phyloP scores from a whole-genome alignment of 2,888 invertebrate species.

The Azorinus chamasolen region DNA sequence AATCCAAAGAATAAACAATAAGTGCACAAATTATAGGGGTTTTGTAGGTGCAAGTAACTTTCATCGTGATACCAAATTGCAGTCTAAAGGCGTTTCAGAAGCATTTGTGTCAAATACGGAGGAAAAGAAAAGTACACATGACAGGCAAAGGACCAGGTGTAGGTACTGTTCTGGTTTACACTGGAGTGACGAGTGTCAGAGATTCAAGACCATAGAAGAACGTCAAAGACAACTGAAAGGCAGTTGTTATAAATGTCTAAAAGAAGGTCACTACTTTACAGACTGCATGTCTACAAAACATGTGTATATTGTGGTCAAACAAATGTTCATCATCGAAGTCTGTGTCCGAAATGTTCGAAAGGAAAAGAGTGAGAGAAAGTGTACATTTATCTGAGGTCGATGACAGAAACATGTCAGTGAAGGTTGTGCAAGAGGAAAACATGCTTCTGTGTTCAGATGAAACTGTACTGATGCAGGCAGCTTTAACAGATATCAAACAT shows the following conservation, averaged over 20 bases:
- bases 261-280: slow-evolving; percentile 14
- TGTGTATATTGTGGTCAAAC: slow-evolving; percentile 15
- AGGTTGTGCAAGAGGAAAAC: neutral
- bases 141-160: slow-evolving; percentile 4
- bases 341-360: slow-evolving; percentile 24
- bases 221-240: slow-evolving; percentile 4
- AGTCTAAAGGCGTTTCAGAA: neutral
- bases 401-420: neutral
- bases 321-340: slow-evolving; percentile 34
- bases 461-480: slow-evolving; percentile 38
- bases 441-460: slow-evolving; percentile 4
- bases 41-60: no score
- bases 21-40: no score
- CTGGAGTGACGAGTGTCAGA: slow-evolving; percentile 17
- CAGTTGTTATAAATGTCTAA: slow-evolving; percentile 7
- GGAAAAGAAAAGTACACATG: slow-evolving; percentile 1
- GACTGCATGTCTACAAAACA: neutral
- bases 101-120: slow-evolving; percentile 14
- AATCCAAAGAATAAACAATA: no score
- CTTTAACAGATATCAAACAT: slow-evolving; percentile 7
- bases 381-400: slow-evolving; percentile 6
- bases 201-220: slow-evolving; percentile 21
- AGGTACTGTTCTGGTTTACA: slow-evolving; percentile 9
- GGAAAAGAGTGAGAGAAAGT: neutral
- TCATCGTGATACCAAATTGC: neutral